Evolutionary conservation across 1,140 invertebrate genomes (phyloP), one percentile per base, ranked within the genome.

Genomic region (Dreissena rostriformis): DNA sequence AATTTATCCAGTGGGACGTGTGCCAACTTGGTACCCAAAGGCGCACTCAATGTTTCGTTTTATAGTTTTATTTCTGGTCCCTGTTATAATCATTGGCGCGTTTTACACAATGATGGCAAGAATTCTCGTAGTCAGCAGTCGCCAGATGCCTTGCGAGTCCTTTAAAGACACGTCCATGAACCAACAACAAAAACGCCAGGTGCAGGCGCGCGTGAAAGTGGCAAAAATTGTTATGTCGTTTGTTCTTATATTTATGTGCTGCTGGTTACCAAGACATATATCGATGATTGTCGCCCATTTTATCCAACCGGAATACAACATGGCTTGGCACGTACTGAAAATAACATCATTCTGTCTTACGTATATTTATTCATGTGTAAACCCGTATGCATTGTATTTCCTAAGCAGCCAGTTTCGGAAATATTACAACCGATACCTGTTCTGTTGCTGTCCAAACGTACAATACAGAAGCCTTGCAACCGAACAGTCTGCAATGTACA

Each of bases 331-430:
- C 91, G 95, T 95, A 8, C 95, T 98, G 66, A 95, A 97, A 63
- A 97, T 98, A 78, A 89, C 95, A 96, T 88, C 86, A 22, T 90
- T 89, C 77, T 91, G 91, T 86, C 82, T 93, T n/a, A 89, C 84
- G 12, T 98, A 97, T 93, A 95, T 97, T 85, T 98, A 98, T 94
- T 98, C 97, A 80, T 98, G 97, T 92, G 96, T 98, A 87, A 98
- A 98, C 94, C 97, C 98, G 0, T 96, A 98, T 70, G 97, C 97
- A 4, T 95, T 98, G 17, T 98, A 98, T 93, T 97, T 97, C 90
- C 96, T 98, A 86, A 98, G 97, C 89, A 96, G 97, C 28, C 96
- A 97, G 29, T 99, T 98, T 92, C 95, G 97, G 96, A 86, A 97
- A 98, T 92, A 95, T 94, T 99, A 98, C 94, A 98, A 98, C 93